phyloP scores from a whole-genome alignment of 2,797 vertebrate genomes.

The Carcharodon carcharias region DNA sequence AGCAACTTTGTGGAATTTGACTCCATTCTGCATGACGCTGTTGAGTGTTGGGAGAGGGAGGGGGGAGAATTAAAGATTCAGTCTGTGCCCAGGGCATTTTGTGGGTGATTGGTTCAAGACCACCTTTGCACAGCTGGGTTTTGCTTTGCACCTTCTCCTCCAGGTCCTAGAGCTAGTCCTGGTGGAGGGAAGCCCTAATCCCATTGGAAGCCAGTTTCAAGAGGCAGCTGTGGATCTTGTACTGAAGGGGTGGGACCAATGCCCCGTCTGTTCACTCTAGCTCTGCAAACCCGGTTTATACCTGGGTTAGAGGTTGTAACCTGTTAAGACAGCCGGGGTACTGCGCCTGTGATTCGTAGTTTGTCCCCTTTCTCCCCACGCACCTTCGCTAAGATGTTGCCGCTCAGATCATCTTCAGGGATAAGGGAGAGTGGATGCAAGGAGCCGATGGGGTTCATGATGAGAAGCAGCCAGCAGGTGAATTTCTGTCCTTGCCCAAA shows the following conservation, averaged over 20 bases:
- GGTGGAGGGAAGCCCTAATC: background rate
- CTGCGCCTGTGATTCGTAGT: background rate
- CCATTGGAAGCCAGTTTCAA: no score
- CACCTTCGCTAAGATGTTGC: background rate
- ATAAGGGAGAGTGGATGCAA: no score
- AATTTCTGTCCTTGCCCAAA: background rate
- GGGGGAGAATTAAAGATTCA: background rate
- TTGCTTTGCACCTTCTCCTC: background rate
- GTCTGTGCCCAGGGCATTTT: background rate
- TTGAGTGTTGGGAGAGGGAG: background rate
- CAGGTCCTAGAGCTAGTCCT: background rate
- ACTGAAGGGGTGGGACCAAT: background rate
- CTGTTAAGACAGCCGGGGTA: background rate
- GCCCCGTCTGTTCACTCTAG: no score
- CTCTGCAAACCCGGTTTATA: background rate
- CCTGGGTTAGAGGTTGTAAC: background rate
- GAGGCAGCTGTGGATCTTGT: no score
- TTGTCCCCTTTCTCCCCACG: background rate
- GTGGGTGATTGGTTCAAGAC: background rate
- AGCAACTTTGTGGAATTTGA: background rate
- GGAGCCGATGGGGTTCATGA: no score
- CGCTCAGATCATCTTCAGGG: no score
- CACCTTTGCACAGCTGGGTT: background rate
- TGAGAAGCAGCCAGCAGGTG: no score
- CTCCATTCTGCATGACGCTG: background rate